Base-by-base conservation (phyloP, 2,888 invertebrate genomes). In the Lymantria dispar region DNA sequence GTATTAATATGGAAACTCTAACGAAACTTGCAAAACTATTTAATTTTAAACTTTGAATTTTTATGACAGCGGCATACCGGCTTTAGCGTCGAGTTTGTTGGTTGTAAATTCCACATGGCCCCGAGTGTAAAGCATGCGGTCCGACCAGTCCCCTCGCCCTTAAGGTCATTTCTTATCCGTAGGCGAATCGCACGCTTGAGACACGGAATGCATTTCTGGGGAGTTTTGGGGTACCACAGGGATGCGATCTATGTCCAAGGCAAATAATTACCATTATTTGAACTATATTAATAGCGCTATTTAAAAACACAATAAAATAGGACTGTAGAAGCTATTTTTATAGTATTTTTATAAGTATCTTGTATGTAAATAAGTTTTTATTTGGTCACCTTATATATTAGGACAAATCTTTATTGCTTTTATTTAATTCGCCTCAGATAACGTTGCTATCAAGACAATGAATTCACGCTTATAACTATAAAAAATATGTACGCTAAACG, bases 121-220 rank as follows among this genome's bases (percentile, higher is more conserved):
- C 59, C 58, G 64, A 60, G 64, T 70, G 68, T 64, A 60, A 86
- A 81, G 80, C 80, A 87, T 87, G 86, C 78, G 73, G 87, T 86
- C 76, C 60, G 71, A 87, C 89, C 82, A 83, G 88, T 88, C 78
- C 70, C 48, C 65, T 69, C 76, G 76, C 80, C 74, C 80, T 78
- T 84, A 85, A 87, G 87, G 89, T 87, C 87, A 85, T 73, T 71
- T 73, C 75, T 80, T 83, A 83, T 83, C 81, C 76, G 77, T 72
- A 71, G 78, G 80, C 78, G 80, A 81, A 83, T 84, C 83, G 82
- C 78, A 76, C 77, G 72, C 76, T 74, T 68, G 72, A 62, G 69
- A 70, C 70, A 67, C 61, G 54, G 49, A 48, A 51, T 54, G 51
- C 56, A 58, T 39, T 62, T 57, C 60, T 50, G 40, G 53, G 52